Base-by-base conservation (phyloP, 2,888 invertebrate species). In the Sinodicranocentrus sp. region DNA sequence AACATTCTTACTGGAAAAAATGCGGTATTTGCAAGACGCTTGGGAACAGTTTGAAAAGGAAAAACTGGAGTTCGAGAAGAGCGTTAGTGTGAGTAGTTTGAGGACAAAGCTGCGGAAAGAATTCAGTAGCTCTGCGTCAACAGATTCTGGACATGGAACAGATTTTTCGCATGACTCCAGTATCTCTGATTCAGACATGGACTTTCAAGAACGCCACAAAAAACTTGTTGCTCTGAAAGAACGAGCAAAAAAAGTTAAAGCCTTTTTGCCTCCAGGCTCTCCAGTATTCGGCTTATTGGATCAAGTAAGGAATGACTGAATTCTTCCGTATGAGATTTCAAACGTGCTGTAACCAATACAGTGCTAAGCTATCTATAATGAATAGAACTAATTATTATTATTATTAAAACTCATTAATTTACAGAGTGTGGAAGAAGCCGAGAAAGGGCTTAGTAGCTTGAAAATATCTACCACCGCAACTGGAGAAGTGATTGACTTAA, bases 111-210 rank as follows among this genome's bases (percentile, higher is more conserved):
- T 85, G 52, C 78, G 85, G 54, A 88, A 88, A 54, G 88, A 87
- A 8, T 65, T 88, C 26, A 87, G 88, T 59, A 85, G 86, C 84
- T 87, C 88, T 15, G 86, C 87, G 6, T 88, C 88, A 8, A 85
- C 86, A 21, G 88, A 88, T 61, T 87, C 87, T 19, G 88, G 88
- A n/a, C 88, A 88, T 79, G 88, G 88, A 23, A 88, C 88, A 15
- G 88, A 88, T 61, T 88, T 87, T 76, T 88, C 88, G 21, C 87
- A 88, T 67, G 87, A 88, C 54, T 88, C 88, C 2, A 86, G 86
- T 52, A 84, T 87, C 71, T 88, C 88, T 0, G 88, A 88, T 68
- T 88, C 88, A 0, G 88, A 88, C 44, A 86, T 88, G 85, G 88
- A 89, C 43, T 86, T 85, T 61, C 84, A 86, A 48, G 89, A 88